phyloP scores from a whole-genome alignment of 2,113 vertebrate species.

The Nerophis lumbriciformis region DNA sequence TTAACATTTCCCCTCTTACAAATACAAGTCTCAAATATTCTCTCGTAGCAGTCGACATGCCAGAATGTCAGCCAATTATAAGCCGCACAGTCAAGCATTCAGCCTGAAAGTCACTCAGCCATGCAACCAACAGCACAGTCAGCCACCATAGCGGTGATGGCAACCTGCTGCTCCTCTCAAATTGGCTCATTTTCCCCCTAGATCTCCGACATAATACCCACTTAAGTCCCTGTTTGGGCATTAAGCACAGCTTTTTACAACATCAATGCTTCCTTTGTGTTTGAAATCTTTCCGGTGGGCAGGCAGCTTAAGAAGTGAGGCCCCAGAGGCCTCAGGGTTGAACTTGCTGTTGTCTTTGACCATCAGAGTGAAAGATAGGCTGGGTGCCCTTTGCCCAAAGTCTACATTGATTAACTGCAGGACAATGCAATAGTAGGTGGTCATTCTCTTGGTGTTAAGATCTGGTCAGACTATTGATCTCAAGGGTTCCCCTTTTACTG shows the following conservation, averaged over 20 bases:
- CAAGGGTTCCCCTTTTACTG: conserved; percentile 29
- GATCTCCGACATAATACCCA: conserved; percentile 62
- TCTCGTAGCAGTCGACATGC: conserved; percentile 17
- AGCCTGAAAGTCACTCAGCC: conserved; percentile 49
- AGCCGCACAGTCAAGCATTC: conserved; percentile 43
- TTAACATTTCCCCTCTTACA: conserved; percentile 8
- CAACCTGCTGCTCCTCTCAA: conserved; percentile 58
- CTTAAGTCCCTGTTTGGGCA: conserved; percentile 56
- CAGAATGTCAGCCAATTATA: conserved; percentile 43
- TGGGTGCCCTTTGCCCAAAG: conserved; percentile 47
- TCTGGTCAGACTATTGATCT: conserved; percentile 42
- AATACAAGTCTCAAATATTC: conserved; percentile 35
- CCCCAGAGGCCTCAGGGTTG: conserved; percentile 44
- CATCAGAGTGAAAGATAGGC: conserved; percentile 47
- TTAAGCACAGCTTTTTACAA: conserved; percentile 44
- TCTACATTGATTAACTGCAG: conserved; percentile 59
- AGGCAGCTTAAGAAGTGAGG: conserved; percentile 44
- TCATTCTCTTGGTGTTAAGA: conserved; percentile 26
- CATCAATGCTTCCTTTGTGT: conserved; percentile 65
- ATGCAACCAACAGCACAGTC: conserved; percentile 45
- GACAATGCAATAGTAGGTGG: conserved; percentile 32
- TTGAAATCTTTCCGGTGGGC: conserved; percentile 58
- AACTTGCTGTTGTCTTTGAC: conserved; percentile 53
- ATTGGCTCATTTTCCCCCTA: conserved; percentile 64
- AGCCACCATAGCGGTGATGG: conserved; percentile 50